Base-by-base conservation (phyloP, 2,888 invertebrate species). In the Chaitophorus viminalis region DNA sequence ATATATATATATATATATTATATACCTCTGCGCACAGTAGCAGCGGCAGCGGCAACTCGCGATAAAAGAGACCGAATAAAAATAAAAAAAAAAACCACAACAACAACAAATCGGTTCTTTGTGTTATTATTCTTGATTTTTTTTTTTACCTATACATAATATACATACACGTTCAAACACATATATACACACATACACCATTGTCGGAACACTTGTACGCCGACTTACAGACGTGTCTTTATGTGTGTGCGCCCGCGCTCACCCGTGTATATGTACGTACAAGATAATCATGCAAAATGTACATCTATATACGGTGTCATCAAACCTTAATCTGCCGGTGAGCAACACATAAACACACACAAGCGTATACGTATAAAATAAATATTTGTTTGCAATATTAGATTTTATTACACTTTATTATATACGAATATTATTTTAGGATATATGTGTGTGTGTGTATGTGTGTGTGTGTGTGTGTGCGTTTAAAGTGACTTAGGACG, bases 81-180 rank as follows among this genome's bases (percentile, higher is more conserved):
- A 39, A 74, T 4, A 17, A 82, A 82, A 39, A 84, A 76, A 84
- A 75, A 83, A 29, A n/a, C n/a, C n/a, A n/a, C n/a, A 75, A 75
- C 60, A 85, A 85, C 46, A 85, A 85, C 85, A 85, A 85, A 85
- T 86, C 86, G 86, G 78, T 85, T 86, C 86, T 86, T 86, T 86
- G 77, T 86, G 78, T 86, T 86, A 86, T 79, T 86, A 86, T 86
- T 86, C 78, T 78, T 72, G 74, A 21, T 21, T 21, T 54, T 60
- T 70, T 46, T 36, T 78, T 86, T 54, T 86, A 39, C 29, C 18
- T 72, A n/a, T n/a, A n/a, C n/a, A 18, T 29, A 36, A 18, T 70
- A 54, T 31, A 77, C 3, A 46, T 39, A 68, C 60, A 29, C 18
- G n/a, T 65, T 36, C 9, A 46, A 18, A 84, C 60, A 54, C 36